Conservation (phyloP, 2,797 vertebrate species). For the Graptemys geographica region DNA sequence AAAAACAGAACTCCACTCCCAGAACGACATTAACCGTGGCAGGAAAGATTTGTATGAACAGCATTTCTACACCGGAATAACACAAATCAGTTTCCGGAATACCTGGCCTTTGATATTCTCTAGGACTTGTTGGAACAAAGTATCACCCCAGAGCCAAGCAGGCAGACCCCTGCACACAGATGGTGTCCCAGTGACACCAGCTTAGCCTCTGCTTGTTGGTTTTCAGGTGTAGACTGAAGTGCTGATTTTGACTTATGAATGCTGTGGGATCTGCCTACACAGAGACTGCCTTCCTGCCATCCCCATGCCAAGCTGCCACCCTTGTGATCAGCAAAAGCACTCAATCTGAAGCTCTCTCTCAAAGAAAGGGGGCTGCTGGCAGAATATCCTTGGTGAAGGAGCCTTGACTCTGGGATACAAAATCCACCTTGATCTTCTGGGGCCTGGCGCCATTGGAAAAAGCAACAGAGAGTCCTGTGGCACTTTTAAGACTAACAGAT, state of each 20-base stretch:
- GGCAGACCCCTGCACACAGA: neutral
- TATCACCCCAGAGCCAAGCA: neutral
- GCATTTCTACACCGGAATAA: neutral
- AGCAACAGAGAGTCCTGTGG: too few species aligned
- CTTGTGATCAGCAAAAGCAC: neutral
- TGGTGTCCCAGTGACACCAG: neutral
- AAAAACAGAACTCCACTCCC: neutral
- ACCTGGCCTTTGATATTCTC: neutral
- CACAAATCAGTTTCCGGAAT: neutral
- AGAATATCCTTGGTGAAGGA: neutral
- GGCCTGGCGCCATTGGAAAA: too few species aligned
- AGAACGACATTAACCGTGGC: neutral
- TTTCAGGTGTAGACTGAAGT: neutral
- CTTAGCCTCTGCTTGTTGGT: neutral
- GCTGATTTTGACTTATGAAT: neutral
- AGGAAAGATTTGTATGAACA: neutral
- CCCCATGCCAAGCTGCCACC: neutral
- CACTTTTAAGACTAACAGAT: too few species aligned
- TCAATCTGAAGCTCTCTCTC: neutral
- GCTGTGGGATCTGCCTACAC: neutral
- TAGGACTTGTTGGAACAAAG: neutral
- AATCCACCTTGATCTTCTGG: too few species aligned
- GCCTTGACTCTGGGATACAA: too few species aligned
- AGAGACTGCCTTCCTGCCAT: neutral
- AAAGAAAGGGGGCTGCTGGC: neutral